phyloP scores from a whole-genome alignment of 1,140 invertebrate genomes.

The Papilio glaucus region DNA sequence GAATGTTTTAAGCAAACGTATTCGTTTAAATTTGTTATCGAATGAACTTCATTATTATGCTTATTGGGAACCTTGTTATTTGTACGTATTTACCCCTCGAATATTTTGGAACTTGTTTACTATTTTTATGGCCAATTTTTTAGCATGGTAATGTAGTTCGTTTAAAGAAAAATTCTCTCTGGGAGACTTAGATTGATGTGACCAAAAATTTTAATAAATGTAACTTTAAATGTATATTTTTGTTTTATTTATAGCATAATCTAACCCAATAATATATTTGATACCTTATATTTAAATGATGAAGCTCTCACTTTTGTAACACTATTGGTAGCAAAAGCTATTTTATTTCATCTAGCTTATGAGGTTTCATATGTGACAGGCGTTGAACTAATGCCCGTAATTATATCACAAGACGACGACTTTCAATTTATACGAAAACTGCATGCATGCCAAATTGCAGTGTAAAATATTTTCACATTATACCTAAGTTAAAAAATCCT shows the following conservation, averaged over 20 bases:
- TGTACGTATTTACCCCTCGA: slow-evolving; percentile 65
- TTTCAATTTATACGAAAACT: too few species aligned
- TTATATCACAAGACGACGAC: neutral
- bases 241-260: slow-evolving; percentile 32
- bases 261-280: too few species aligned
- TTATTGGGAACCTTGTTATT: slow-evolving; percentile 59
- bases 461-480: too few species aligned
- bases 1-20: slow-evolving; percentile 30
- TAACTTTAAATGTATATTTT: slow-evolving; percentile 39
- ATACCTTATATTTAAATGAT: too few species aligned
- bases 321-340: too few species aligned
- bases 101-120: slow-evolving; percentile 70
- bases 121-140: slow-evolving; percentile 57
- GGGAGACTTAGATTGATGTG: slow-evolving; percentile 63
- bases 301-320: too few species aligned
- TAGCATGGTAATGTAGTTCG: slow-evolving; percentile 70
- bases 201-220: slow-evolving; percentile 65
- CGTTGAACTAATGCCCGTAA: neutral
- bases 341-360: too few species aligned
- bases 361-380: too few species aligned
- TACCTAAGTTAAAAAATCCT: too few species aligned
- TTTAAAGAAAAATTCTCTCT: slow-evolving; percentile 53
- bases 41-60: slow-evolving; percentile 73
- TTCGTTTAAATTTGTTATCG: slow-evolving; percentile 57
- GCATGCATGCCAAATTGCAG: too few species aligned